These are phyloP conservation scores for Lasiommata megera DNA, from an alignment of 2,888 invertebrate species.

Conservation along the genomic window DNA sequence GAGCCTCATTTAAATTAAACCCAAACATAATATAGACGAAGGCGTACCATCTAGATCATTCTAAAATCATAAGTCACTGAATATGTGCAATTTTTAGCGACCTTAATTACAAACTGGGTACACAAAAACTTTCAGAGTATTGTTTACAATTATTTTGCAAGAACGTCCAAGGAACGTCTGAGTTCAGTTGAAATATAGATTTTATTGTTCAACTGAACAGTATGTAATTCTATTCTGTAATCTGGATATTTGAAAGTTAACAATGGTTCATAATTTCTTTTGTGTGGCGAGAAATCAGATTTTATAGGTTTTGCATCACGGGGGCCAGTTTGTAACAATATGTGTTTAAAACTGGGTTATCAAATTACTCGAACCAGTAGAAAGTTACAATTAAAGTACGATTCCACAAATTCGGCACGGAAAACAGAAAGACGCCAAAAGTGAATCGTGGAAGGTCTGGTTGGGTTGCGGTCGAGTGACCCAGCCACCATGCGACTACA, in stretches of 20 bases:
- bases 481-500: too few relatives aligned
- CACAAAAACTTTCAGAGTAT: constrained; percentile 22
- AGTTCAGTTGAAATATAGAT: constrained; percentile 20
- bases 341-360: too few relatives aligned
- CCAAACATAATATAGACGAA: too few relatives aligned
- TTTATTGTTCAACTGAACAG: constrained; percentile 20
- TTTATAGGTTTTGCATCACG: background rate
- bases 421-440: too few relatives aligned
- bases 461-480: too few relatives aligned
- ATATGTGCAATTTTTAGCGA: constrained; percentile 18
- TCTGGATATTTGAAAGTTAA: constrained; percentile 21
- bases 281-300: background rate
- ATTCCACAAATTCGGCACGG: too few relatives aligned
- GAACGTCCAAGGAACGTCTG: constrained; percentile 16
- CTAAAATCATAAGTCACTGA: too few relatives aligned
- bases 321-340: background rate
- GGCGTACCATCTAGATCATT: too few relatives aligned
- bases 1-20: too few relatives aligned
- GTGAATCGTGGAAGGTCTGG: too few relatives aligned
- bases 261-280: constrained; percentile 12
- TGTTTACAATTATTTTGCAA: constrained; percentile 21
- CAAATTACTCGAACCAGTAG: too few relatives aligned
- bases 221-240: constrained; percentile 7
- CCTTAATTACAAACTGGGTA: constrained; percentile 6
- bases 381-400: too few relatives aligned